A percentile compares a stretch with the other conserved stretches of the same genome.
These are phyloP conservation scores for Steinernema feltiae DNA, from an alignment of 1,140 invertebrate genomes.

Conservation along the genomic window DNA sequence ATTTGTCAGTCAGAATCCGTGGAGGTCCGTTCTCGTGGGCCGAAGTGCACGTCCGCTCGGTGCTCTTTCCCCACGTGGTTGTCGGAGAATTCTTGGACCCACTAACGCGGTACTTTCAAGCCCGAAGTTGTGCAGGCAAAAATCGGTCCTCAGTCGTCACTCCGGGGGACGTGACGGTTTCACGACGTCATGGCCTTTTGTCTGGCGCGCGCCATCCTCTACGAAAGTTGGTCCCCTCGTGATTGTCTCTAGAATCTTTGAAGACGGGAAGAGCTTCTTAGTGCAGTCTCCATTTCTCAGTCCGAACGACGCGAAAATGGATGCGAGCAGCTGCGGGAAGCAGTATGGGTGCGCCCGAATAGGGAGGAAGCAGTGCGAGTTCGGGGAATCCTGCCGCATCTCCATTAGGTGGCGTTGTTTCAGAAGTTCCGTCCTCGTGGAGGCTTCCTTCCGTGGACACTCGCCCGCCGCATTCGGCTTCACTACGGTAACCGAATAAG, in stretches of 20 bases:
- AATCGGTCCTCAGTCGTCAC: not conserved
- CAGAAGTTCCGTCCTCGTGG: not conserved
- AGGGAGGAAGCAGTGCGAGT: not conserved
- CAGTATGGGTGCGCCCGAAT: not conserved
- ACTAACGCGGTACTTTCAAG: not conserved
- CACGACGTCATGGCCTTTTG: not conserved
- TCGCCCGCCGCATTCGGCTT: not conserved
- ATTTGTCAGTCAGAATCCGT: not conserved
- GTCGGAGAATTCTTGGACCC: not conserved
- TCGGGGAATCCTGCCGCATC: not conserved
- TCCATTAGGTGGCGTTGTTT: not conserved
- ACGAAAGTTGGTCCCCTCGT: not conserved
- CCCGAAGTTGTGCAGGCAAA: not conserved
- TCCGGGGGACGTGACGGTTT: not conserved
- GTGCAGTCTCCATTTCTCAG: not conserved
- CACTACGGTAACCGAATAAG: not conserved
- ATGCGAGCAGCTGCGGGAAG: not conserved
- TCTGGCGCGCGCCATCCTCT: not conserved
- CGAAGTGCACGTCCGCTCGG: not conserved
- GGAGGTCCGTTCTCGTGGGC: not conserved
- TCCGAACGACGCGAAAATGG: not conserved
- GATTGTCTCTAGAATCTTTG: not conserved
- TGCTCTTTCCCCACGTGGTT: not conserved
- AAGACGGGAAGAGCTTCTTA: not conserved
- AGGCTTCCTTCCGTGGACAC: not conserved